Evolutionary conservation across 2,797 vertebrate species (phyloP), one percentile per base, ranked within the genome.

Genomic region (Enteromius afrohamiltoni): DNA sequence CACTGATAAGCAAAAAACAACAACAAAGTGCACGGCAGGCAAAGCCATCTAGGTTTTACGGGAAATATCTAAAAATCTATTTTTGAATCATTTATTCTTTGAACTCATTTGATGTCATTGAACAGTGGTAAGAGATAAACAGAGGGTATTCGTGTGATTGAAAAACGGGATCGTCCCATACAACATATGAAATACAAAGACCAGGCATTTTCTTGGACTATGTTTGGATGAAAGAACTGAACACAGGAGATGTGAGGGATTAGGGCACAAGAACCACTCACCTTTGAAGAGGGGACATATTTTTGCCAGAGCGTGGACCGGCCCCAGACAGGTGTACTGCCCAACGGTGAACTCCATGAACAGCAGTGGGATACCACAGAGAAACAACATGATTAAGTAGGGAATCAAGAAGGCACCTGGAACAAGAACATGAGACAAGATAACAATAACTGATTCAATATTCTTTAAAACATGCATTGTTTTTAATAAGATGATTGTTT

Each of bases 211-310:
- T 83, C 55, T 86, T 88, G 88, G 87, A 86, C 76, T 83, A 79
- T 82, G 80, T 80, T 65, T 75, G 29, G 34, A 40, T 47, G 37
- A 42, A 2, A 29, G 4, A 23, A 37, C 0, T 29, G 3, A 71
- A 73, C 34, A 58, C n/a, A n/a, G 19, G 3, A 64, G 17, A 26
- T 23, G 45, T 19, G 37, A 82, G 6, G 7, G 8, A 73, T 45
- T 64, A 16, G 23, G 16, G 79, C 60, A 55, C n/a, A 83, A 13
- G 75, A 49, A 58, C 60, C 60, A 90, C 94, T 92, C 87, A 95
- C 95, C 95, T 95, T 95, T 95, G 17, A 95, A 89, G 69, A 95
- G 86, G 14, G 95, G 95, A 64, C 95, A 95, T 68, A 95, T 88
- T 91, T 93, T 93, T 51, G 91, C 86, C 0, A 95, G 65, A 82